A percentile compares a stretch with the other conserved stretches of the same genome.
These are phyloP conservation scores for Brachionichthys hirsutus DNA, from an alignment of 2,113 vertebrate species.

Conservation along the genomic window DNA sequence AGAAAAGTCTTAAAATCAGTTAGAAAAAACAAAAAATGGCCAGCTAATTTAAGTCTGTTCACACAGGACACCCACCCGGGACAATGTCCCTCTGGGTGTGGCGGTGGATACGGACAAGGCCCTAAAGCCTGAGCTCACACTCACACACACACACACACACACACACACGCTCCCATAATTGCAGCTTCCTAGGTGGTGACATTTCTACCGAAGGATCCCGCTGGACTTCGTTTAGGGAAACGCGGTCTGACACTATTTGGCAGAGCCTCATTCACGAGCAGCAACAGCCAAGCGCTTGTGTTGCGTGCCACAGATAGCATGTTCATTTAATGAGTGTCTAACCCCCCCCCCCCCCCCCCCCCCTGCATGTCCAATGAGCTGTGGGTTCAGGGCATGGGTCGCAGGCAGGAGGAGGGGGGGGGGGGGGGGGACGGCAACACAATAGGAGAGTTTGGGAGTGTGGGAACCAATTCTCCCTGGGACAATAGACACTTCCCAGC, in stretches of 20 bases:
- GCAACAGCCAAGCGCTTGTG: slow-evolving; percentile 40
- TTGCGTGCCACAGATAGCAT: slow-evolving; percentile 66
- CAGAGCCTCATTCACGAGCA: slow-evolving; percentile 32
- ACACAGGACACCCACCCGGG: no score
- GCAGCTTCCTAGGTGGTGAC: not conserved
- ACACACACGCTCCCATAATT: slow-evolving; percentile 16
- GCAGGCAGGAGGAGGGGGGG: slow-evolving; percentile 15
- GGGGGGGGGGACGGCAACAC: slow-evolving; percentile 41
- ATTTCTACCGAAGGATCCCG: slow-evolving; percentile 19
- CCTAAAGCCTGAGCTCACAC: not conserved
- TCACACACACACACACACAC: not conserved
- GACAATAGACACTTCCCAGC: slow-evolving; percentile 75
- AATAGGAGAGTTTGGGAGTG: slow-evolving; percentile 75
- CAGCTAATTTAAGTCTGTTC: no score
- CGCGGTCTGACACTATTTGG: slow-evolving; percentile 25
- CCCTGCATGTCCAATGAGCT: slow-evolving; percentile 69
- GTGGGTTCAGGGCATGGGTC: slow-evolving; percentile 49
- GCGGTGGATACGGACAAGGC: no score
- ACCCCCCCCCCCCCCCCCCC: slow-evolving; percentile 67
- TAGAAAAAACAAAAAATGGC: no score
- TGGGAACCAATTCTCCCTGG: slow-evolving; percentile 74
- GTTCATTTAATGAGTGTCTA: slow-evolving; percentile 73
- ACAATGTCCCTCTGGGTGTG: no score
- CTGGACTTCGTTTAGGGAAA: slow-evolving; percentile 47
- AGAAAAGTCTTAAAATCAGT: no score